phyloP scores from a whole-genome alignment of 1,140 invertebrate species.

The Brachionus plicatilis region DNA sequence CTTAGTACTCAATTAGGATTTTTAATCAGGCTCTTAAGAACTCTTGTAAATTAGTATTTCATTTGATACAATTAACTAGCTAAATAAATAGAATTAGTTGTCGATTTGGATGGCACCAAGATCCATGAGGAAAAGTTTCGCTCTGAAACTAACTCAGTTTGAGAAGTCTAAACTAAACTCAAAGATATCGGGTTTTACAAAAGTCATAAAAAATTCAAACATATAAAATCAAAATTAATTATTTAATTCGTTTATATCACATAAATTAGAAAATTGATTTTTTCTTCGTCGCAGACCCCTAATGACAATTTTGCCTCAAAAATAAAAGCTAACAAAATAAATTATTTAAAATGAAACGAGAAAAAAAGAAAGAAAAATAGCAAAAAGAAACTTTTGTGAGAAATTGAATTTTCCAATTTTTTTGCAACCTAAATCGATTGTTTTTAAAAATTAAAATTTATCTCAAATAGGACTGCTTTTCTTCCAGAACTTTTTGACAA shows the following conservation, averaged over 20 bases:
- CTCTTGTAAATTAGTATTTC: not conserved
- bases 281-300: not conserved
- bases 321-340: not conserved
- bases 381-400: not conserved
- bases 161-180: not conserved
- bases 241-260: slow-evolving; percentile 1
- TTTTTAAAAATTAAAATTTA: not conserved
- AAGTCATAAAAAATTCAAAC: slow-evolving; percentile 2
- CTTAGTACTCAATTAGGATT: not conserved
- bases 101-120: not conserved
- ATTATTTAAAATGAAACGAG: not conserved
- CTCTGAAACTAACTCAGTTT: not conserved
- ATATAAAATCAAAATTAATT: slow-evolving; percentile 5
- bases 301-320: not conserved
- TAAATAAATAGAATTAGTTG: not conserved
- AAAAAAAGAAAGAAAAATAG: not conserved
- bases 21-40: not conserved
- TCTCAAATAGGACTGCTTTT: not conserved
- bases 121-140: not conserved
- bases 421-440: not conserved
- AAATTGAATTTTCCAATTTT: not conserved
- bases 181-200: not conserved
- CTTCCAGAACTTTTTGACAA: not conserved
- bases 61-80: slow-evolving; percentile 1
- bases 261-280: slow-evolving; percentile 3